Conservation (phyloP, 2,888 invertebrate species). For the Mythimna vitellina region DNA sequence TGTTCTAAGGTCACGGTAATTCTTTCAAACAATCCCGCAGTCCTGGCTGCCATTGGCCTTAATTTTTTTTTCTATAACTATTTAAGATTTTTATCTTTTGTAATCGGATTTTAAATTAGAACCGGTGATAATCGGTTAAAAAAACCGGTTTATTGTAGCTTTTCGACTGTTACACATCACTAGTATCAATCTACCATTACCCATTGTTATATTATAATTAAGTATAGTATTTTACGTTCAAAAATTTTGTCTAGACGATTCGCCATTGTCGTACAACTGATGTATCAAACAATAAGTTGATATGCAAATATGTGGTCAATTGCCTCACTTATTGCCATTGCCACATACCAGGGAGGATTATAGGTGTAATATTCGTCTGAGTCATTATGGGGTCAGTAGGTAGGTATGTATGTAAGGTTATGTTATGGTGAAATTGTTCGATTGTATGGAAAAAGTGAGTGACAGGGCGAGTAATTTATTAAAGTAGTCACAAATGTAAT, state of each 20-base stretch:
- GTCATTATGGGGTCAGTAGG: slow-evolving; percentile 55
- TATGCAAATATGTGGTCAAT: slow-evolving; percentile 52
- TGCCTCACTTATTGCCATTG: slow-evolving; percentile 44
- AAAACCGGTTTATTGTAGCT: too few species aligned
- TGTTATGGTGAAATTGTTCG: slow-evolving; percentile 19
- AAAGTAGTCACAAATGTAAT: background rate
- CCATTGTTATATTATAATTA: background rate
- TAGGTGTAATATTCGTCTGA: slow-evolving; percentile 34
- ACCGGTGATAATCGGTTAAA: too few species aligned
- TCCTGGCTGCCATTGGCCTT: too few species aligned
- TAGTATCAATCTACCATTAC: too few species aligned
- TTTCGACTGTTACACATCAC: too few species aligned
- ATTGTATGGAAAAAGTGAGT: slow-evolving; percentile 5
- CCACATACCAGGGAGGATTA: slow-evolving; percentile 47
- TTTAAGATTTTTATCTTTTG: too few species aligned
- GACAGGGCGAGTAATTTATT: background rate
- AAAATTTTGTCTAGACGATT: slow-evolving; percentile 58
- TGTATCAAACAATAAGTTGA: slow-evolving; percentile 57
- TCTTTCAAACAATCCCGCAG: too few species aligned
- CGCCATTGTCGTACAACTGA: slow-evolving; percentile 53
- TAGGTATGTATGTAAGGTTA: slow-evolving; percentile 3
- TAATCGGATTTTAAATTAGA: too few species aligned
- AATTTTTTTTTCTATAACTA: too few species aligned
- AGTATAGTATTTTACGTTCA: slow-evolving; percentile 9
- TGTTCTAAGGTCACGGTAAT: too few species aligned